phyloP scores from a whole-genome alignment of 2,888 invertebrate genomes.

The Drosophila phalerata region DNA sequence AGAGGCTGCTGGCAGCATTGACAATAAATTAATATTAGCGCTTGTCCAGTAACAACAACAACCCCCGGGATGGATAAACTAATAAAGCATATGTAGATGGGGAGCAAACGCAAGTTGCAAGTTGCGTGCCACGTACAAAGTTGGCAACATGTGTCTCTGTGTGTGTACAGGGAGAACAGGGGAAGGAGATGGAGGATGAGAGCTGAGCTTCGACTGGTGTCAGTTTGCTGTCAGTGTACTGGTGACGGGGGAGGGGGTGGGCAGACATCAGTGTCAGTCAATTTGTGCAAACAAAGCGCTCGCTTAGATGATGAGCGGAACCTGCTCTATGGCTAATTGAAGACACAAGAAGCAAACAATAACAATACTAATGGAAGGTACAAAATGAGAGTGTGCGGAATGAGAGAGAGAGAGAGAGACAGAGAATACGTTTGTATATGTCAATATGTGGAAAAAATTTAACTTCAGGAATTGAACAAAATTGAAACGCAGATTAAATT shows the following conservation, averaged over 20 bases:
- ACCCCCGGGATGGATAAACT: conserved; percentile 61
- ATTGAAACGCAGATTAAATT: neutral
- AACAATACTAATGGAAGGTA: conserved; percentile 25
- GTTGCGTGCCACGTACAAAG: conserved; percentile 40
- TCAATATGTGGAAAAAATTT: neutral
- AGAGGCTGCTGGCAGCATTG: conserved; percentile 40
- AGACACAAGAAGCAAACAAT: conserved; percentile 24
- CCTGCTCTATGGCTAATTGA: conserved; percentile 66
- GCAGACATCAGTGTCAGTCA: conserved; percentile 71
- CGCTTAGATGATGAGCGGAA: conserved; percentile 57
- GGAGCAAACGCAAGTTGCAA: conserved; percentile 15
- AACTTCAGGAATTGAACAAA: neutral
- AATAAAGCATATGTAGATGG: conserved; percentile 73
- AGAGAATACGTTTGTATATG: neutral
- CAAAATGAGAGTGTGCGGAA: neutral
- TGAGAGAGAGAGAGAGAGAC: neutral
- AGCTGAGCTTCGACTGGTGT: conserved; percentile 68
- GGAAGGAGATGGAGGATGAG: neutral
- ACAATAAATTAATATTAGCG: conserved; percentile 79
- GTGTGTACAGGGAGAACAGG: neutral
- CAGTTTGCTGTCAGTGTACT: conserved; percentile 67
- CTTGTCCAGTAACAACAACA: conserved; percentile 35
- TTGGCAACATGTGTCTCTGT: conserved; percentile 52
- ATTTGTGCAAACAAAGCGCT: conserved; percentile 63
- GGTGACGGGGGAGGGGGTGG: neutral